Evolutionary conservation across 2,113 vertebrate species (phyloP).

Genomic region (Pollachius pollachius): DNA sequence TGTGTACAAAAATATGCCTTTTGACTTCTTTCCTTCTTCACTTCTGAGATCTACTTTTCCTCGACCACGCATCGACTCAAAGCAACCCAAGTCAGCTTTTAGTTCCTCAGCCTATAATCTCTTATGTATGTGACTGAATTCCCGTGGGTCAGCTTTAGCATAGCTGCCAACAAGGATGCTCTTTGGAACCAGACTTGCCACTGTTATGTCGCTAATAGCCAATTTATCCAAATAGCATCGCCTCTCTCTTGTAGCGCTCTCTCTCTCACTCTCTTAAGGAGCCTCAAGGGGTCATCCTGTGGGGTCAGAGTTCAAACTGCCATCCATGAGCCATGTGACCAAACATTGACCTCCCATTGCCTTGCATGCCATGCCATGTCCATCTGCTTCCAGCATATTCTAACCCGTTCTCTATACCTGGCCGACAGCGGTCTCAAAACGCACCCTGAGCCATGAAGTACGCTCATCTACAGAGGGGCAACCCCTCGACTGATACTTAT

Average conservation of each 20-base stretch:
- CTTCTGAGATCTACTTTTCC: not conserved
- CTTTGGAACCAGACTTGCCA: slow-evolving; percentile 29
- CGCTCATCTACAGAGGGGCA: slow-evolving; percentile 33
- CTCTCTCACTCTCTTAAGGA: not conserved
- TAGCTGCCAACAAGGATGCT: slow-evolving; percentile 32
- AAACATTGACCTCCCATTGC: slow-evolving; percentile 53
- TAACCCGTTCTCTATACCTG: slow-evolving; percentile 38
- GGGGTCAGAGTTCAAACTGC: slow-evolving; percentile 56
- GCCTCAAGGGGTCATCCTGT: slow-evolving; percentile 31
- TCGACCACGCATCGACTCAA: not conserved
- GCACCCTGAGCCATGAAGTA: slow-evolving; percentile 41
- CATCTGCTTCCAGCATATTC: slow-evolving; percentile 59
- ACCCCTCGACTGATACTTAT: not conserved
- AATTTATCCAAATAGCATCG: no score
- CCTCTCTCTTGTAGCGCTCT: no score
- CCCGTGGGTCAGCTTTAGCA: slow-evolving; percentile 52
- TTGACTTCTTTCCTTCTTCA: not conserved
- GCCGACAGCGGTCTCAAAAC: slow-evolving; percentile 39
- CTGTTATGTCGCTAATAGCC: slow-evolving; percentile 10
- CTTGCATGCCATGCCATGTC: slow-evolving; percentile 47
- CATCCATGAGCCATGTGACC: slow-evolving; percentile 66
- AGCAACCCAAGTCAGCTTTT: not conserved
- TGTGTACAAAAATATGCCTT: not conserved
- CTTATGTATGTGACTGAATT: not conserved
- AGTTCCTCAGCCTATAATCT: not conserved